Evolutionary conservation across 2,888 invertebrate genomes (phyloP), one percentile per base, ranked within the genome.

Genomic region (Empis stercorea): DNA sequence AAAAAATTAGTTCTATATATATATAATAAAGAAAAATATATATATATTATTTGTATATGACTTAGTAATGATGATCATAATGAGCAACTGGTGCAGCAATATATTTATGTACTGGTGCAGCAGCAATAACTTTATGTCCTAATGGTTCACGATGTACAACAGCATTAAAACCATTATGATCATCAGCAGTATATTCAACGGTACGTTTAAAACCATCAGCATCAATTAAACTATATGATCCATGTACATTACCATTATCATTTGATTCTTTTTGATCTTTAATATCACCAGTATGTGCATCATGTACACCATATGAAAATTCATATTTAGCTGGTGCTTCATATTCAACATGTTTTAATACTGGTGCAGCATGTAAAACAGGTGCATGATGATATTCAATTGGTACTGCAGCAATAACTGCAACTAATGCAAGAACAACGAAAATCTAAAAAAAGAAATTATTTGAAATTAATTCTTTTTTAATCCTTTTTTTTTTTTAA

Each of bases 121-220:
- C 34, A 13, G 13, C 13, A n/a, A n/a, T n/a, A 34, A 34, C n/a
- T 34, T 34, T 34, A 27, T 40, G 40, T 23, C 40, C 50, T 47
- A 64, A 43, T 11, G 72, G 72, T 57, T 73, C 73, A 52, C 71
- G 73, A 55, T 69, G 69, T 14, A 75, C 75, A 34, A 74, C 70
- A 39, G 75, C 75, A 58, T 75, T 74, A 61, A 75, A 75, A 51
- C 75, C 75, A 50, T 73, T 72, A 52, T 71, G 61, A 50, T 71
- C 66, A 58, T 74, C 75, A 47, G 75, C 75, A 17, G 71, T 71
- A 59, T 75, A 75, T 46, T 74, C 71, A 1, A 75, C 75, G 23
- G 70, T 72, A 51, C 75, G 70, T 58, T 70, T 73, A 55, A 62
- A 71, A 44, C 74, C 75, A 60, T 75, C 75, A 52, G 75, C 61